A percentile compares a stretch with the other conserved stretches of the same genome.
phyloP scores from a whole-genome alignment of 1,140 invertebrate species.

The Glomeris maerens region DNA sequence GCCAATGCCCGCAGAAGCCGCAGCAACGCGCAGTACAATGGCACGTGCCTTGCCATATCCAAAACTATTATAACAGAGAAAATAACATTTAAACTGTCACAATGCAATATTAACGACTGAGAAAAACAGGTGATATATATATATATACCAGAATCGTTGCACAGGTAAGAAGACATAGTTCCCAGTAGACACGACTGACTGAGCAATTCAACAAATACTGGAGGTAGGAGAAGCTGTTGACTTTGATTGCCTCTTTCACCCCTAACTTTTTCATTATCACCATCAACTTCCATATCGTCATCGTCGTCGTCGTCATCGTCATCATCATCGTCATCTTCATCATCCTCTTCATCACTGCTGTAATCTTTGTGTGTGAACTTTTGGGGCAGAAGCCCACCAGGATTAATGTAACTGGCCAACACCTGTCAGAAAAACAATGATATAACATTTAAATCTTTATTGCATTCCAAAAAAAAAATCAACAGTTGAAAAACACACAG shows the following conservation, averaged over 20 bases:
- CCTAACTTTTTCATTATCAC: slow-evolving; percentile 11
- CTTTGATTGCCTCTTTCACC: slow-evolving; percentile 20
- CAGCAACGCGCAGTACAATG: slow-evolving; percentile 69
- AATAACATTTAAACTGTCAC: slow-evolving; percentile 11
- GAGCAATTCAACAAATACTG: slow-evolving; percentile 56
- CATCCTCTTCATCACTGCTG: too few relatives aligned
- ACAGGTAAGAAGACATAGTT: slow-evolving; percentile 75
- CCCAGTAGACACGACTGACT: slow-evolving; percentile 68
- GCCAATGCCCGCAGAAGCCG: slow-evolving; percentile 65
- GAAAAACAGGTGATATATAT: slow-evolving; percentile 6
- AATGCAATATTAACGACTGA: background rate
- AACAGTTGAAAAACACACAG: too few relatives aligned
- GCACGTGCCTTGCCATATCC: slow-evolving; percentile 88
- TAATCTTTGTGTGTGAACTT: slow-evolving; percentile 5
- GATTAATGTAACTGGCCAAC: slow-evolving; percentile 71
- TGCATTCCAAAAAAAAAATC: too few relatives aligned
- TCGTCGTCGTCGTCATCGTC: slow-evolving; percentile 18
- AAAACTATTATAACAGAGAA: slow-evolving; percentile 41
- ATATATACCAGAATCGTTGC: slow-evolving; percentile 68
- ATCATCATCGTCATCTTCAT: slow-evolving; percentile 17
- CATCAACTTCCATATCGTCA: slow-evolving; percentile 23
- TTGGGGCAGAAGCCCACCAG: slow-evolving; percentile 36
- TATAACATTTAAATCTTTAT: too few relatives aligned
- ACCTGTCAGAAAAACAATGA: too few relatives aligned
- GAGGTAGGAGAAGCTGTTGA: slow-evolving; percentile 35